Evolutionary conservation across 2,888 invertebrate species (phyloP).

Genomic region (Cordilura impudica): DNA sequence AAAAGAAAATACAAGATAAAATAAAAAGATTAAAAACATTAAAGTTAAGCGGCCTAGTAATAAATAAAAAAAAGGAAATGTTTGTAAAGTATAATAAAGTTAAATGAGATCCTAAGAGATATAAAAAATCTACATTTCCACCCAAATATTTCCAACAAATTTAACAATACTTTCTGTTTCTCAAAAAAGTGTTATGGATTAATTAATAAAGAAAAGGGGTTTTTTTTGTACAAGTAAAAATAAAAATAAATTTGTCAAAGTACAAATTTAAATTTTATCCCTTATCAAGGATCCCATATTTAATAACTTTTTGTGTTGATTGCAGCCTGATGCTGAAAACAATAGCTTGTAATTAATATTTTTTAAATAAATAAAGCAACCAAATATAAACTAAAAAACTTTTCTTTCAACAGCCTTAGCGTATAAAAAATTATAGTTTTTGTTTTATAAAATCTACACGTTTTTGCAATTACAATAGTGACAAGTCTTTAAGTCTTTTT

Average conservation of each 20-base stretch:
- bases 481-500: slow-evolving; percentile 33
- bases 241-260: background rate
- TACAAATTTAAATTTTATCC: background rate
- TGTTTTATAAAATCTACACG: too few species aligned
- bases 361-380: slow-evolving; percentile 1
- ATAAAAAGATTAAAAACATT: background rate
- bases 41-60: background rate
- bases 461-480: slow-evolving; percentile 46
- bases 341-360: slow-evolving; percentile 28
- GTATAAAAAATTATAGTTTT: background rate
- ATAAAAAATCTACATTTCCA: background rate
- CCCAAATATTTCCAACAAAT: slow-evolving; percentile 13
- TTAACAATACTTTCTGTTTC: background rate
- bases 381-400: background rate
- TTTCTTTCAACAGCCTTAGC: slow-evolving; percentile 18
- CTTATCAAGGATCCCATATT: background rate
- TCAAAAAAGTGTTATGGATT: background rate
- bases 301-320: background rate
- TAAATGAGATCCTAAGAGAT: background rate
- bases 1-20: background rate
- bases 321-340: slow-evolving; percentile 3
- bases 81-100: slow-evolving; percentile 16
- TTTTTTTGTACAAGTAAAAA: background rate
- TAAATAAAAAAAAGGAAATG: background rate
- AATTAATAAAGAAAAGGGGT: background rate